Evolutionary conservation across 2,113 vertebrate genomes (phyloP), one percentile per base, ranked within the genome.

Genomic region (Ciconia boyciana): DNA sequence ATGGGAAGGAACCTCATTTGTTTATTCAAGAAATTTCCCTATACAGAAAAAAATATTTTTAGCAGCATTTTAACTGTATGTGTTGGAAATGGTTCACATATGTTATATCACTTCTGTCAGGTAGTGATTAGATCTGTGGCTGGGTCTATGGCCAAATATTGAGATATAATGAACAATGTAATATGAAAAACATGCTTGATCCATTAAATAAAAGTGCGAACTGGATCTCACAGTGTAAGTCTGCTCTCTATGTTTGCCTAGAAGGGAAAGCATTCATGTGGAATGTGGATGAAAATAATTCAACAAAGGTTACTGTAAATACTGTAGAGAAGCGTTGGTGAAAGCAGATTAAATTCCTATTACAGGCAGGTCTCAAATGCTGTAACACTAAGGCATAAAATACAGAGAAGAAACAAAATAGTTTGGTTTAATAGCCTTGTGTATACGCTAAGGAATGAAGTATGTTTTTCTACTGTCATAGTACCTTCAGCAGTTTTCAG

Each of bases 251-350:
- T 87, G 49, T 87, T 94, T 87, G 89, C 83, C 78, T 92, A 80
- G 55, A 91, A 91, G 20, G 44, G 51, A 85, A 96, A 87, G 43
- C 49, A 83, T 89, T 93, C 44, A 48, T 77, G 32, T 76, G 83
- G 78, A 95, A 91, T 89, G 46, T 79, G 81, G 22, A 69, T 74
- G 44, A 94, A 94, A 96, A 94, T 91, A 94, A 85, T 93, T 97
- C 84, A 85, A 8, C 60, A 58, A 79, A 39, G 4, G 10, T 93
- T 82, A 91, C 78, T 95, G 87, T 87, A 91, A 87, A 84, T 89
- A 69, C 20, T 93, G 51, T 44, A 89, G 62, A 57, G 81, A 86
- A 89, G 7, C 6, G 0, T 17, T 82, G 44, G 16, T 78, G 65
- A 89, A 94, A 94, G 49, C 57, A 58, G 58, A 83, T 76, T 91